Percentiles rank a stretch among this genome's conserved stretches.
Conservation (phyloP, 2,888 invertebrate species). For the Myopa testacea region DNA sequence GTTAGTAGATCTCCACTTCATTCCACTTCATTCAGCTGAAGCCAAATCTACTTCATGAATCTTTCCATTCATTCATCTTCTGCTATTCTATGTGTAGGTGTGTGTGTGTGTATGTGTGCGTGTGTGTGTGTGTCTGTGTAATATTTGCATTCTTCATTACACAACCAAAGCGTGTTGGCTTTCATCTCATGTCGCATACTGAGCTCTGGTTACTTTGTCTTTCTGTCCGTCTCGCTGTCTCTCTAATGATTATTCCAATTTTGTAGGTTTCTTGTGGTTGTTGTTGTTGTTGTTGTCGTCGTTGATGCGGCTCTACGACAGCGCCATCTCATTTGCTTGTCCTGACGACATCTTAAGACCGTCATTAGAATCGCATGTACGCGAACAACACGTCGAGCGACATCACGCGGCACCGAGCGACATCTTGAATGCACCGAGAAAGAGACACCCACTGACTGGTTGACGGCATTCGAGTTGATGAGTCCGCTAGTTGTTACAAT, state of each 20-base stretch:
- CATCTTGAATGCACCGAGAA: no score
- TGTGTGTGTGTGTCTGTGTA: not conserved
- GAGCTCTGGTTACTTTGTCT: slow-evolving; percentile 8
- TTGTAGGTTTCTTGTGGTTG: slow-evolving; percentile 5
- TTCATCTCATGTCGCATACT: slow-evolving; percentile 18
- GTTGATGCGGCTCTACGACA: not conserved
- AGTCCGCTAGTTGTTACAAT: no score
- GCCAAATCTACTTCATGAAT: not conserved
- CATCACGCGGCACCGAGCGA: no score
- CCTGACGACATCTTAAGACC: slow-evolving; percentile 65
- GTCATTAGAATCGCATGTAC: slow-evolving; percentile 63
- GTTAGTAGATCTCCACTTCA: no score
- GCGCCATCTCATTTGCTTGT: slow-evolving; percentile 34
- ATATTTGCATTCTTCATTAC: slow-evolving; percentile 27
- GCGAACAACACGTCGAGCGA: not conserved
- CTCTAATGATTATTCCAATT: slow-evolving; percentile 32
- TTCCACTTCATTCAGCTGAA: no score
- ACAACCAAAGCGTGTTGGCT: slow-evolving; percentile 17
- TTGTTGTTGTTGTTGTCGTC: slow-evolving; percentile 12
- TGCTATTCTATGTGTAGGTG: not conserved
- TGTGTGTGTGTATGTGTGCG: not conserved
- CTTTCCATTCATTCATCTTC: not conserved
- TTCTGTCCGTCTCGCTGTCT: not conserved
- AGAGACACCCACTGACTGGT: no score
- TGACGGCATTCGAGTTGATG: no score